Conservation (phyloP, 2,113 vertebrate species). For the Thamnophis sirtalis region DNA sequence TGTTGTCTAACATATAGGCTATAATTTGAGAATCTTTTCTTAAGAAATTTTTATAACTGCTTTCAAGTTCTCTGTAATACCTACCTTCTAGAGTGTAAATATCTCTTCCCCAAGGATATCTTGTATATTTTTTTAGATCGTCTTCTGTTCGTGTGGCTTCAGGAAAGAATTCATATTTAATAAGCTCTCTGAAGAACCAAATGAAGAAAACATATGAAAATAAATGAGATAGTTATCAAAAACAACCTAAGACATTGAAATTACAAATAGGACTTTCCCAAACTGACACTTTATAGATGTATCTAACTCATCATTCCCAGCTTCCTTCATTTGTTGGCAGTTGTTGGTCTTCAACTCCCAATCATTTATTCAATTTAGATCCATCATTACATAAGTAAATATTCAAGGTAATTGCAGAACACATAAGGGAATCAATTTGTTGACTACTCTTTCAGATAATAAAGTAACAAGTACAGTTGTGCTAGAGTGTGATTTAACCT, state of each 20-base stretch:
- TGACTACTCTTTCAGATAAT: not conserved
- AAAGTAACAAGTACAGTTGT: not conserved
- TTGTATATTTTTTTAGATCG: slow-evolving; percentile 87
- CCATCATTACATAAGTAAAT: not conserved
- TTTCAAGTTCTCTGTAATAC: not conserved
- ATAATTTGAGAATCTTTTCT: not conserved
- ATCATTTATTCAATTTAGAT: not conserved
- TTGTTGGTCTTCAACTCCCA: not conserved
- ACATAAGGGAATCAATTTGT: not conserved
- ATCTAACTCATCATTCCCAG: not conserved
- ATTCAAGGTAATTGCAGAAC: not conserved
- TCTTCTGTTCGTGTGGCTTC: slow-evolving; percentile 92
- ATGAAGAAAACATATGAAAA: slow-evolving; percentile 45
- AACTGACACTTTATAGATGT: not conserved
- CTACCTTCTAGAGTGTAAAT: slow-evolving; percentile 97
- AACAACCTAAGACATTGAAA: not conserved
- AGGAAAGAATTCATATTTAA: slow-evolving; percentile 98
- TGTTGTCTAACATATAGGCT: not conserved
- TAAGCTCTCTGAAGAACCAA: slow-evolving; percentile 81
- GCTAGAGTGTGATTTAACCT: not conserved
- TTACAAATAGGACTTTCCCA: not conserved
- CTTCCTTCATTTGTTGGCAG: not conserved
- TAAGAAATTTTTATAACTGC: not conserved
- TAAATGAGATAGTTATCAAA: not conserved
- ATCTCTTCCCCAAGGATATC: slow-evolving; percentile 94